Evolutionary conservation across 2,888 invertebrate species (phyloP).

Genomic region (Ethmia dodecea): DNA sequence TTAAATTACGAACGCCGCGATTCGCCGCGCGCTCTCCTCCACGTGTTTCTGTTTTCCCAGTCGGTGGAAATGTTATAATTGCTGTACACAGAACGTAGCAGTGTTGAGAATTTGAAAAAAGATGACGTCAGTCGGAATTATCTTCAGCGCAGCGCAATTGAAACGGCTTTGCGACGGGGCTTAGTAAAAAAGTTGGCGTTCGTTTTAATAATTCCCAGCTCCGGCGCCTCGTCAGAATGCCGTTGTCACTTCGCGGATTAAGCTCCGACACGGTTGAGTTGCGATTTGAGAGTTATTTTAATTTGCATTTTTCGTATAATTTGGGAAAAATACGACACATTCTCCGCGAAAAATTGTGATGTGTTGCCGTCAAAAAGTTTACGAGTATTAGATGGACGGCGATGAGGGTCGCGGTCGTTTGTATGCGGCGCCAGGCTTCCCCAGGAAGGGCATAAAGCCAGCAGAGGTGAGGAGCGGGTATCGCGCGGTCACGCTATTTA

Average conservation of each 20-base stretch:
- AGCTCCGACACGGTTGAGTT: conserved; percentile 76
- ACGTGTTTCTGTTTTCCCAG: conserved; percentile 77
- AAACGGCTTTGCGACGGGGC: conserved; percentile 77
- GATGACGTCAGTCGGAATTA: conserved; percentile 77
- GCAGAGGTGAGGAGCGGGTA: conserved; percentile 63
- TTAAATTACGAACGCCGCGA: conserved; percentile 73
- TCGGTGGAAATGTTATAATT: conserved; percentile 77
- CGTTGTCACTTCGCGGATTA: conserved; percentile 78
- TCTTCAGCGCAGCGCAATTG: conserved; percentile 78
- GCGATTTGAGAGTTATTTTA: conserved; percentile 75
- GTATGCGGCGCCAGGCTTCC: conserved; percentile 57
- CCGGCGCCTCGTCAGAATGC: conserved; percentile 78
- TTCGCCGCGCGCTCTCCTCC: conserved; percentile 61
- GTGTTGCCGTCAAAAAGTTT: conserved; percentile 47
- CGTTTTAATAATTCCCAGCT: conserved; percentile 77
- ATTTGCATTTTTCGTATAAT: conserved; percentile 69
- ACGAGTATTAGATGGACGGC: conserved; percentile 51
- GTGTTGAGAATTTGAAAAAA: conserved; percentile 75
- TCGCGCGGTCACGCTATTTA: conserved; percentile 71
- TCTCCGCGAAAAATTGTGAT: conserved; percentile 27
- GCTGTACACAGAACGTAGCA: conserved; percentile 72
- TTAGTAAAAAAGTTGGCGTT: conserved; percentile 78
- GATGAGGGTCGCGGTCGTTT: conserved; percentile 57
- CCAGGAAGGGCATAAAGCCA: conserved; percentile 66
- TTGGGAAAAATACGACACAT: conserved; percentile 45